Conservation (phyloP, 1,140 invertebrate genomes). For the Saxidomus purpurata region DNA sequence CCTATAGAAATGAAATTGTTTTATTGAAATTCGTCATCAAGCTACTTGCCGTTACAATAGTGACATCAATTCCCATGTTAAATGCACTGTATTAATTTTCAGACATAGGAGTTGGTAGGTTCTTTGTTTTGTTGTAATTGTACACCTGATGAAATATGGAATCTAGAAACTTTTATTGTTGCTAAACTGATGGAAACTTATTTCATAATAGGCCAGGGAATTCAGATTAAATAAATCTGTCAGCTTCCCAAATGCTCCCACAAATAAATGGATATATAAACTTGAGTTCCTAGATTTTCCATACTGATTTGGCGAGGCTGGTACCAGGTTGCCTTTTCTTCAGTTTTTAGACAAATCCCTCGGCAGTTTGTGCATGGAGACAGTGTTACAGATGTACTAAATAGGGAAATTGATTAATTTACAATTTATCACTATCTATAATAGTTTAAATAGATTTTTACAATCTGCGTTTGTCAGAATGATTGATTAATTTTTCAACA, state of each 20-base stretch:
- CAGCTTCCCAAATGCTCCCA: constrained; percentile 38
- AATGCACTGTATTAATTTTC: constrained; percentile 34
- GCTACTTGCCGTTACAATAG: constrained; percentile 7
- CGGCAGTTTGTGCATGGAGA: not conserved
- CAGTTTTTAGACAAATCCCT: not conserved
- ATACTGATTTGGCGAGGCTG: not conserved
- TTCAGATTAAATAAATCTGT: constrained; percentile 62
- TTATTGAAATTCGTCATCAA: constrained; percentile 37
- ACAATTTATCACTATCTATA: not conserved
- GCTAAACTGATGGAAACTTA: constrained; percentile 41
- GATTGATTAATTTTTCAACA: no score
- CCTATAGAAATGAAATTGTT: constrained; percentile 24
- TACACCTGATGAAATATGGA: constrained; percentile 50
- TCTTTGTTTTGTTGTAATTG: constrained; percentile 31
- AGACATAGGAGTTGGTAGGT: not conserved
- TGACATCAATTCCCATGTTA: constrained; percentile 25
- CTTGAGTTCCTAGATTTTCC: constrained; percentile 6
- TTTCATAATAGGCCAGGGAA: constrained; percentile 20
- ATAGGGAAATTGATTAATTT: constrained; percentile 5
- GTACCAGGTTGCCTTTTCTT: not conserved
- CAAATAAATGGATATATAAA: constrained; percentile 60
- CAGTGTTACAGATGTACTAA: not conserved
- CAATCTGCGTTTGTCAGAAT: no score
- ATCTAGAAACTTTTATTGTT: constrained; percentile 43
- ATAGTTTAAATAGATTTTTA: no score